Evolutionary conservation across 2,113 vertebrate genomes (phyloP), one percentile per base, ranked within the genome.

Genomic region (Micronycteris hirsuta): DNA sequence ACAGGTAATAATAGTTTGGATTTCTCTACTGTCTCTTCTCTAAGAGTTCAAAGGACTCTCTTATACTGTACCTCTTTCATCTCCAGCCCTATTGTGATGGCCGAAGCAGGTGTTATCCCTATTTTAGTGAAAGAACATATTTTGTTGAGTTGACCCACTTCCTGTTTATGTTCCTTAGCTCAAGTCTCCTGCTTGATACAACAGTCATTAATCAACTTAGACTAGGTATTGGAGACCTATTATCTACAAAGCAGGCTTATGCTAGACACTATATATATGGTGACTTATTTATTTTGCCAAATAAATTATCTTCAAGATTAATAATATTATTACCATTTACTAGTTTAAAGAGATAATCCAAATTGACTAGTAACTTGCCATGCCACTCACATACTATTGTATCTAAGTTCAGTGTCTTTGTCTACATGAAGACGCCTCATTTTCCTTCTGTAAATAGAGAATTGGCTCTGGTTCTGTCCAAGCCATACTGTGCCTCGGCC

Each of bases 21-120:
- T 96, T 95, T 95, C 78, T 95, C 9, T 24, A 22, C 49, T 70
- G 11, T 86, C 65, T 94, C 58, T 82, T 78, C 43, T 65, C n/a
- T 80, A 43, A 84, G 81, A 91, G 77, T 86, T 41, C 73, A 65
- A 77, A 91, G 63, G 9, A 78, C 78, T 86, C 41, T 26, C 49
- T 47, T 36, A 24, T 20, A 8, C 5, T 89, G 86, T 65, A 91
- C 89, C 74, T 65, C 0, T 1, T 63, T 38, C 38, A 86, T 65
- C 58, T 82, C 19, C 26, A 73, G 43, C 54, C 90, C 17, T 88
- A 63, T 85, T 82, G 45, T 45, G 43, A 93, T 94, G 82, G 38
- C 47, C 10, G 33, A 68, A 86, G 68, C 67, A 95, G 67, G 41
- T 33, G 10, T 74, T 84, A n/a, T 63, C 20, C 2, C 49, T 90